Conservation (phyloP, 1,140 invertebrate species). For the Atopsyche davidsoni region DNA sequence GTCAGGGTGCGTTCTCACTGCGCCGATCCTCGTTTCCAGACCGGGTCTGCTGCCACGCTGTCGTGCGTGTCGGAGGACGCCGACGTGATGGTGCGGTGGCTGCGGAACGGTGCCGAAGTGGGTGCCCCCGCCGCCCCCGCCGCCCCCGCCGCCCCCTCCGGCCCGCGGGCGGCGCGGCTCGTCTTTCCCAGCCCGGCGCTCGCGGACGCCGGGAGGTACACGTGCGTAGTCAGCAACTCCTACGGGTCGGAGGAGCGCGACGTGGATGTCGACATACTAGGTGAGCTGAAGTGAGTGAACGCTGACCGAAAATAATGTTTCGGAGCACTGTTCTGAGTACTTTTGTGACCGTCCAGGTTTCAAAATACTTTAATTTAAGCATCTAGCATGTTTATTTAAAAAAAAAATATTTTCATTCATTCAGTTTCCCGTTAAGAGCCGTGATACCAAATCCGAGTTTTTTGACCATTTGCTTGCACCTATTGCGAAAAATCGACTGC, state of each 20-base stretch:
- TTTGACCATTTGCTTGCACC: too few relatives aligned
- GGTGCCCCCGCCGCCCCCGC: conserved; percentile 32
- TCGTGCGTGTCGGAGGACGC: conserved; percentile 36
- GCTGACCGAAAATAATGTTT: background rate
- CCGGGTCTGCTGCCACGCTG: conserved; percentile 13
- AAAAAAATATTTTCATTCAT: too few relatives aligned
- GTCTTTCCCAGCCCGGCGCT: conserved; percentile 30
- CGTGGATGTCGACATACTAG: conserved; percentile 38
- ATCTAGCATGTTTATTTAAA: too few relatives aligned
- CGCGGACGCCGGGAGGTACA: conserved; percentile 34
- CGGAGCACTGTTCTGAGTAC: background rate
- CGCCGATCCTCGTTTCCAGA: conserved; percentile 4
- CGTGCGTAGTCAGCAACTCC: conserved; percentile 39
- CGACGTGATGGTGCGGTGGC: conserved; percentile 40
- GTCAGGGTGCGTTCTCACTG: background rate
- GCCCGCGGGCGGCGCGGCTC: conserved; percentile 34
- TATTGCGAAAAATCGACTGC: too few relatives aligned
- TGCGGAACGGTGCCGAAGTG: conserved; percentile 35
- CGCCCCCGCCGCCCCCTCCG: conserved; percentile 31
- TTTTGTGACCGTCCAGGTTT: too few relatives aligned
- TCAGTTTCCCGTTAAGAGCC: too few relatives aligned
- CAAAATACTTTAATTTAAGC: too few relatives aligned
- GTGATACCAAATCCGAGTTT: too few relatives aligned
- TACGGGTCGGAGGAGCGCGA: conserved; percentile 36
- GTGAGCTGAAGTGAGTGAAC: conserved; percentile 27